Percentiles rank a stretch among this genome's conserved stretches.
Conservation (phyloP, 2,113 vertebrate genomes). For the Mormoops blainvillei region DNA sequence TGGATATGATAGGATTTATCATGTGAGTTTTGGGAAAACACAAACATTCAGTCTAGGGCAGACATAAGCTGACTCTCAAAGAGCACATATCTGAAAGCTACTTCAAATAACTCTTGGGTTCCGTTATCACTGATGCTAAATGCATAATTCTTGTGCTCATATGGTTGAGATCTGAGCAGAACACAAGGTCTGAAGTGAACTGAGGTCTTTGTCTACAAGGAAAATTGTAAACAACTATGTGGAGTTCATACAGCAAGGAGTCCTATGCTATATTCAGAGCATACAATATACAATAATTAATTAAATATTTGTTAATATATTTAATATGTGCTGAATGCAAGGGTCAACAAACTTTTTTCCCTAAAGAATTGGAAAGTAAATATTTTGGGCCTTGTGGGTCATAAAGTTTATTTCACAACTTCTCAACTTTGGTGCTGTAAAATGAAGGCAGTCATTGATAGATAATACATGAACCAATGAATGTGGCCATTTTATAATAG, state of each 20-base stretch:
- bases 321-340: not conserved
- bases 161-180: not conserved
- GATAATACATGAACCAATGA: not conserved
- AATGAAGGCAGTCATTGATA: not conserved
- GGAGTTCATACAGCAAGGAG: not conserved
- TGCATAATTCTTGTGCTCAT: not conserved
- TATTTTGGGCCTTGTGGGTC: not conserved
- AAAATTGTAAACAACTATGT: not conserved
- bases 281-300: not conserved
- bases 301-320: not conserved
- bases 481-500: not conserved
- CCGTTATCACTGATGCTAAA: not conserved
- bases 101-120: not conserved
- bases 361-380: not conserved
- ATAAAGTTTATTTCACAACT: not conserved
- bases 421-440: not conserved
- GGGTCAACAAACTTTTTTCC: not conserved
- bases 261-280: not conserved
- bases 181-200: not conserved
- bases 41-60: not conserved
- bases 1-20: not conserved
- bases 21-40: not conserved
- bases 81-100: not conserved
- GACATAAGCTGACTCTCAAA: not conserved
- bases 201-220: not conserved